Percentiles rank a stretch among this genome's conserved stretches.
Evolutionary conservation across 2,888 invertebrate species (phyloP).

Genomic region (Byasa hedistus): DNA sequence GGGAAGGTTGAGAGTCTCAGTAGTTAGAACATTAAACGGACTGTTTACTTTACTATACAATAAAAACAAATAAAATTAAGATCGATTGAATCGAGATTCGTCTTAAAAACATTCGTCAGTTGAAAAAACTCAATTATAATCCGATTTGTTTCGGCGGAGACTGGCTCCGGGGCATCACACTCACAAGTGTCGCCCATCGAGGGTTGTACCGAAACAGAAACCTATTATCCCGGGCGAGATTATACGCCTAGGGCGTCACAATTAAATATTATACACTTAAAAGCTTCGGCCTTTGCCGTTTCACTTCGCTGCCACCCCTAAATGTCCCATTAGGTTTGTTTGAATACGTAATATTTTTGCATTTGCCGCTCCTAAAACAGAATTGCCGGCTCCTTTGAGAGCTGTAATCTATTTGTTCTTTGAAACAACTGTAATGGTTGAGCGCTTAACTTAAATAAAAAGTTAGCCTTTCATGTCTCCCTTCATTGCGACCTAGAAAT

Average conservation of each 20-base stretch:
- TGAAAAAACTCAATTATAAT: slow-evolving; percentile 75
- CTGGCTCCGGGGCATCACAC: slow-evolving; percentile 72
- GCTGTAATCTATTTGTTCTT: slow-evolving; percentile 79
- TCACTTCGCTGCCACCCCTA: slow-evolving; percentile 80
- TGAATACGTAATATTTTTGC: slow-evolving; percentile 81
- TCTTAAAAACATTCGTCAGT: slow-evolving; percentile 60
- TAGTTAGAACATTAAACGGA: too few relatives aligned
- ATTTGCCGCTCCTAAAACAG: slow-evolving; percentile 77
- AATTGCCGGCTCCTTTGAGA: slow-evolving; percentile 79
- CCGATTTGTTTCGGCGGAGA: slow-evolving; percentile 75
- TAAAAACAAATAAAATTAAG: slow-evolving; percentile 21
- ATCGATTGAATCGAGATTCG: slow-evolving; percentile 29
- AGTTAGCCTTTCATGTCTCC: slow-evolving; percentile 60
- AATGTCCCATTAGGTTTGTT: slow-evolving; percentile 80
- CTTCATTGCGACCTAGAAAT: slow-evolving; percentile 33
- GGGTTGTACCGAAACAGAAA: slow-evolving; percentile 79
- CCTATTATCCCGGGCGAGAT: slow-evolving; percentile 81
- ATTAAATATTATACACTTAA: slow-evolving; percentile 81
- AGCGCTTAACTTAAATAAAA: slow-evolving; percentile 70
- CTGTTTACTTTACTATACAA: not conserved
- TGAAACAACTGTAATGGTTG: slow-evolving; percentile 76
- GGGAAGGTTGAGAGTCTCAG: too few relatives aligned
- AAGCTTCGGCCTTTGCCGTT: slow-evolving; percentile 81
- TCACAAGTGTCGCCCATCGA: slow-evolving; percentile 73
- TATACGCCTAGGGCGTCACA: slow-evolving; percentile 81